Evolutionary conservation across 2,797 vertebrate species (phyloP), one percentile per base, ranked within the genome.

Genomic region (Bradypodion pumilum): DNA sequence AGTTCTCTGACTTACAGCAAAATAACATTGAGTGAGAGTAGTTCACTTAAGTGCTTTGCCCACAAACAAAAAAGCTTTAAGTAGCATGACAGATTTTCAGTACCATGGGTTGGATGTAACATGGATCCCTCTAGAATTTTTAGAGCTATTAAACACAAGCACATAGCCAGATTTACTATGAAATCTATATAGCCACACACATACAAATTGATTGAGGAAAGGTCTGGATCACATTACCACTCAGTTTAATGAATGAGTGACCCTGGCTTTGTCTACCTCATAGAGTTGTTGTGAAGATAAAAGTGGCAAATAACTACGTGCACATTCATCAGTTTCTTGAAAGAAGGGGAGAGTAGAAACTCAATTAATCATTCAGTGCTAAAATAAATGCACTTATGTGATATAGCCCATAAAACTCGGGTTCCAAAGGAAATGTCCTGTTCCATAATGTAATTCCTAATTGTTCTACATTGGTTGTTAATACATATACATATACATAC

Each of bases 391-490:
- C 9, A 76, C 2, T 27, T 37, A 25, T 29, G 13, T 23, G 10
- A 37, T 27, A 10, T 35, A 62, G 62, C 29, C 21, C 37, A 40
- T 76, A 13, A 16, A 7, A 12, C 27, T 35, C 10, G 63, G 80
- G 19, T 27, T 74, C n/a, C 70, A 27, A 42, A 35, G 72, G 42
- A 62, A 59, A 44, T 88, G 32, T 75, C 68, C 69, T 10, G 8
- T 15, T 16, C 5, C 42, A 25, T 62, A 0, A 0, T 44, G 32
- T 23, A 80, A 52, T 19, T 56, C 76, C 1, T 0, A 35, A 69
- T 89, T 87, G 37, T 75, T 89, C 77, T 87, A 9, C 52, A 32
- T 1, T 5, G n/a, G 62, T n/a, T n/a, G n/a, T n/a, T n/a, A n/a
- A n/a, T n/a, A n/a, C n/a, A n/a, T n/a, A n/a, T n/a, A n/a, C n/a